Evolutionary conservation across 2,888 invertebrate genomes (phyloP).

Genomic region (Plutella xylostella): DNA sequence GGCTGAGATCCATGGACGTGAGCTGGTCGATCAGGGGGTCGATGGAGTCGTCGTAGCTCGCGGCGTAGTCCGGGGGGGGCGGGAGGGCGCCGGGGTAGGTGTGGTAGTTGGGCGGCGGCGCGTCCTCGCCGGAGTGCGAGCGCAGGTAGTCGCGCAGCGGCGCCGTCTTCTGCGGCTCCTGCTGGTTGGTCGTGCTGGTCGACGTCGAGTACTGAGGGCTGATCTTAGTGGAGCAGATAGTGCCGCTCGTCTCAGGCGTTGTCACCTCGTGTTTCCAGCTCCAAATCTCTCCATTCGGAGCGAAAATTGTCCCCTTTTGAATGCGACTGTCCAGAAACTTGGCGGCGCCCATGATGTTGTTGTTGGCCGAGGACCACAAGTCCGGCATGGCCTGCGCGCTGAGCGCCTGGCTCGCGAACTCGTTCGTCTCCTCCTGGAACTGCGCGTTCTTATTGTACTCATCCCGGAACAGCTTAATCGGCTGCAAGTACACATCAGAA

Average conservation of each 20-base stretch:
- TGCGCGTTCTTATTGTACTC: conserved; percentile 66
- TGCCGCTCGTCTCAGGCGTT: conserved; percentile 58
- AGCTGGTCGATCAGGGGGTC: conserved; percentile 52
- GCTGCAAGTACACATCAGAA: conserved; percentile 65
- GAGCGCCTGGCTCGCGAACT: conserved; percentile 58
- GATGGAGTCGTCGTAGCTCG: conserved; percentile 34
- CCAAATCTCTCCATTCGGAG: conserved; percentile 65
- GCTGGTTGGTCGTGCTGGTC: conserved; percentile 51
- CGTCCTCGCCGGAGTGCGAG: conserved; percentile 48
- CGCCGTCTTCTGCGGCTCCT: conserved; percentile 56
- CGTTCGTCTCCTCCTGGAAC: conserved; percentile 65
- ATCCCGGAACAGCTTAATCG: conserved; percentile 66
- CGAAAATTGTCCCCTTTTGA: conserved; percentile 63
- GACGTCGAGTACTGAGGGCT: conserved; percentile 58
- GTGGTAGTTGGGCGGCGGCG: conserved; percentile 54
- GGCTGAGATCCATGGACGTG: conserved; percentile 44
- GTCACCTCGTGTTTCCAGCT: conserved; percentile 63
- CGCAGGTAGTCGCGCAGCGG: conserved; percentile 51
- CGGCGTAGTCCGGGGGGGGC: conserved; percentile 24
- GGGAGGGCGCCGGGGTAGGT: conserved; percentile 50
- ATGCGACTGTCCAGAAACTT: conserved; percentile 51
- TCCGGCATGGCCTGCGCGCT: conserved; percentile 58
- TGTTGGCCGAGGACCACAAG: conserved; percentile 47
- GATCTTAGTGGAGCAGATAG: conserved; percentile 57
- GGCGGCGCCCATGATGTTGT: conserved; percentile 51